Evolutionary conservation across 2,797 vertebrate genomes (phyloP).

Genomic region (Lepus townsendii): DNA sequence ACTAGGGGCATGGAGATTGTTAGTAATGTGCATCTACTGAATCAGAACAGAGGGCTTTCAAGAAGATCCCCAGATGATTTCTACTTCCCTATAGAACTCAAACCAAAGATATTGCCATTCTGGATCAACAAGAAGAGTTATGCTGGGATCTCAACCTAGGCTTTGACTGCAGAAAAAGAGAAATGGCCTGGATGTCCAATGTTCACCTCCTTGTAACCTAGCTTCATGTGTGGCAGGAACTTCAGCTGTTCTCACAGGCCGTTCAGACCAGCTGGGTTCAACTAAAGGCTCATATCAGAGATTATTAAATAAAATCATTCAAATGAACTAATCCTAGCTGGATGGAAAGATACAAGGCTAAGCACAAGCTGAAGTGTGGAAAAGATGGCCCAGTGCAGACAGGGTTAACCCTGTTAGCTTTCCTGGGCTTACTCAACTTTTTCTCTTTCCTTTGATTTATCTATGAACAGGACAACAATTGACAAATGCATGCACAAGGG

Average conservation of each 20-base stretch:
- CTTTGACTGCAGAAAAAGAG: slow-evolving; percentile 58
- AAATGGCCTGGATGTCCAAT: slow-evolving; percentile 43
- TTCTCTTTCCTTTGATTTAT: neutral
- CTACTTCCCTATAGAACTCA: slow-evolving; percentile 19
- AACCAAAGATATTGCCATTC: slow-evolving; percentile 63
- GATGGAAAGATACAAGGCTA: neutral
- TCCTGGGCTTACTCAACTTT: neutral
- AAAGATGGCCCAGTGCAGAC: neutral
- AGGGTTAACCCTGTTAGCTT: neutral
- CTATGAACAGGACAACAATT: neutral
- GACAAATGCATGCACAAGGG: neutral
- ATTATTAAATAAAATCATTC: neutral
- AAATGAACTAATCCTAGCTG: neutral
- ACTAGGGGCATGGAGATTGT: neutral
- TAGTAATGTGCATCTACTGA: rapidly evolving
- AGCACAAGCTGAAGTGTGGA: no score
- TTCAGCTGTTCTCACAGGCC: neutral
- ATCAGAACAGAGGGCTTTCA: neutral
- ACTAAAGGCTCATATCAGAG: neutral
- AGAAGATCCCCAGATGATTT: neutral
- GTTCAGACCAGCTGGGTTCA: neutral
- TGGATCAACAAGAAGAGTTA: slow-evolving; percentile 55
- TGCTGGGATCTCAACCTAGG: slow-evolving; percentile 63
- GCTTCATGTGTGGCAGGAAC: neutral
- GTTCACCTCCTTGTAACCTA: rapidly evolving